A percentile compares a stretch with the other conserved stretches of the same genome.
These are phyloP conservation scores for Lutjanus argentimaculatus DNA, from an alignment of 2,797 vertebrate genomes.

Conservation along the genomic window DNA sequence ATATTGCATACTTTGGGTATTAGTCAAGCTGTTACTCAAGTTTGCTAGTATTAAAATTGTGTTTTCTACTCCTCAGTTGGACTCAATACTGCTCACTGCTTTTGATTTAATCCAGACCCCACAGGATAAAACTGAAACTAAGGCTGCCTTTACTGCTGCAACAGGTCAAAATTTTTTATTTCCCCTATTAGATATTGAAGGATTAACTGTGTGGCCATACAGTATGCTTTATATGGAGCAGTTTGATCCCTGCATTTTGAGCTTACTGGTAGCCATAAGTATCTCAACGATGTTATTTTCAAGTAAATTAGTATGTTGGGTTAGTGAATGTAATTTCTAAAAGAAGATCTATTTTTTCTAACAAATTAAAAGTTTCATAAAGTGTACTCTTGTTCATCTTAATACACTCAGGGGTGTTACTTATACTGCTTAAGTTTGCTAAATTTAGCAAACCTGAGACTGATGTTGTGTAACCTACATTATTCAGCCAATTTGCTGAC, in stretches of 20 bases:
- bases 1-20: slow-evolving; percentile 84
- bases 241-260: background rate
- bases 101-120: slow-evolving; percentile 50
- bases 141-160: slow-evolving; percentile 8
- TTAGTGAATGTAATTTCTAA: background rate
- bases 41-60: slow-evolving; percentile 78
- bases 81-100: slow-evolving; percentile 40
- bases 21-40: slow-evolving; percentile 79
- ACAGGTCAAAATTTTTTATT: slow-evolving; percentile 10
- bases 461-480: background rate
- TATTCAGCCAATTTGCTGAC: too few species aligned
- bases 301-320: background rate
- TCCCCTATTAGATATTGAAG: background rate
- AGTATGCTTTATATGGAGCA: background rate
- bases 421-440: background rate
- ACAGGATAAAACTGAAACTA: slow-evolving; percentile 46
- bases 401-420: background rate
- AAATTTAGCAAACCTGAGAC: background rate
- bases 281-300: background rate
- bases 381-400: background rate
- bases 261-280: background rate
- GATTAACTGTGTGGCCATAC: background rate
- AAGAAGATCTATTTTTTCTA: background rate
- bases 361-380: background rate
- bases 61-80: slow-evolving; percentile 60